Conservation (phyloP, 2,888 invertebrate genomes). For the Listrodromus nycthemerus region DNA sequence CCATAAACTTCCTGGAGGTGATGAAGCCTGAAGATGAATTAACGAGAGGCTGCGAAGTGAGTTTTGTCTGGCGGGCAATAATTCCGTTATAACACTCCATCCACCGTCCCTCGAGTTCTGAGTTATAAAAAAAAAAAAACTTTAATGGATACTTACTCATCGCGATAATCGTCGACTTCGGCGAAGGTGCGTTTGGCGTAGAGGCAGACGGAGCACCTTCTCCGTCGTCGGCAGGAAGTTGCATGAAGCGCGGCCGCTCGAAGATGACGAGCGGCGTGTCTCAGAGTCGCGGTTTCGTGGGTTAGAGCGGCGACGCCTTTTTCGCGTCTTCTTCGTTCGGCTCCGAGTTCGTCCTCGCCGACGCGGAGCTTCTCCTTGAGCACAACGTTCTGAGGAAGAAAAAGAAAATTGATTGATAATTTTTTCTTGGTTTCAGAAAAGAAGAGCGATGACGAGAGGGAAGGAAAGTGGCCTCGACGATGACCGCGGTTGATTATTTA, state of each 20-base stretch:
- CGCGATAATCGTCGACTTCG: conserved; percentile 84
- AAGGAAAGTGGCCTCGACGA: conserved; percentile 44
- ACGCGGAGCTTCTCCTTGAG: conserved; percentile 86
- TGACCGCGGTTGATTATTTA: conserved; percentile 42
- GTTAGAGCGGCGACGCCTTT: conserved; percentile 84
- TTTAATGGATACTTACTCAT: conserved; percentile 83
- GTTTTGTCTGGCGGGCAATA: not conserved
- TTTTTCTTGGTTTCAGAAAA: conserved; percentile 4
- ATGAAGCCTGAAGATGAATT: conserved; percentile 18
- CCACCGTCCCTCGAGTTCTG: not conserved
- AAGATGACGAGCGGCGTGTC: conserved; percentile 85
- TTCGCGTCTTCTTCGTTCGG: conserved; percentile 84
- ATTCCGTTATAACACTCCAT: not conserved
- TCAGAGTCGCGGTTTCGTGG: conserved; percentile 85
- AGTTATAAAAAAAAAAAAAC: not conserved
- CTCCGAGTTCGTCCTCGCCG: conserved; percentile 85
- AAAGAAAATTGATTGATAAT: too few relatives aligned
- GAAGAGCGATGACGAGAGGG: not conserved
- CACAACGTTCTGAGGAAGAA: conserved; percentile 85
- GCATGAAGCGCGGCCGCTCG: conserved; percentile 82
- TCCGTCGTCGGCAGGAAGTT: conserved; percentile 82
- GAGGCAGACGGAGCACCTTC: conserved; percentile 87
- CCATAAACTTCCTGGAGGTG: conserved; percentile 9
- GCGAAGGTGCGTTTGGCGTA: conserved; percentile 87
- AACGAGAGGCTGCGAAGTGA: not conserved